A percentile compares a stretch with the other conserved stretches of the same genome.
phyloP scores from a whole-genome alignment of 2,888 invertebrate genomes.

The Ormyrus labotus region DNA sequence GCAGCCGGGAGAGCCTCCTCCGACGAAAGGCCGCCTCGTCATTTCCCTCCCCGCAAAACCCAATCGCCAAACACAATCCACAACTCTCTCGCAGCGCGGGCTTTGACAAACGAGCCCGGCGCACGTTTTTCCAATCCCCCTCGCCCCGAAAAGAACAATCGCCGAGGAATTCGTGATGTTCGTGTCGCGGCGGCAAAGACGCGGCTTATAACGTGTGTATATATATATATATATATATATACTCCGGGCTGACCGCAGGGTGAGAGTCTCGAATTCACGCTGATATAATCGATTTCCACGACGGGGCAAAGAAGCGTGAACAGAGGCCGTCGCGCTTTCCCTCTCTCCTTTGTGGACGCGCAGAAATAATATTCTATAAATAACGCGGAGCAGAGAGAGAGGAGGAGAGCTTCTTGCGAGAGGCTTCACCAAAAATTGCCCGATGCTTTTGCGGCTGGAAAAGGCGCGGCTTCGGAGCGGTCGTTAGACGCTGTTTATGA shows the following conservation, averaged over 20 bases:
- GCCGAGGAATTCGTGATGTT: neutral
- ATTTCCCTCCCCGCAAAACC: slow-evolving; percentile 10
- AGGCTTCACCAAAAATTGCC: neutral
- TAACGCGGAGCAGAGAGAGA: slow-evolving; percentile 11
- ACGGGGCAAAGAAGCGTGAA: slow-evolving; percentile 3
- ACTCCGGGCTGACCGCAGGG: too few species aligned
- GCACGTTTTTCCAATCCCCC: slow-evolving; percentile 1
- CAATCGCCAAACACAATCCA: neutral
- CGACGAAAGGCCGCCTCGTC: slow-evolving; percentile 2
- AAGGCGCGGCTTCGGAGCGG: too few species aligned
- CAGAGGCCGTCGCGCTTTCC: too few species aligned
- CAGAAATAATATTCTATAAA: slow-evolving; percentile 45
- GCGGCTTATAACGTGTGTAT: too few species aligned
- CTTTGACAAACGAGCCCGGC: slow-evolving; percentile 25
- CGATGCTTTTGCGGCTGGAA: neutral
- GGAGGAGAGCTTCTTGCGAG: slow-evolving; percentile 27
- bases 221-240: too few species aligned
- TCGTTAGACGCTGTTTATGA: neutral
- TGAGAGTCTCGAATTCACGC: too few species aligned
- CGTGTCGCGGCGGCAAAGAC: neutral
- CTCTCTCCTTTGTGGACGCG: neutral
- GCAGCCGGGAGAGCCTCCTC: too few species aligned
- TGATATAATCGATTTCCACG: slow-evolving; percentile 35
- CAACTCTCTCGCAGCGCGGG: too few species aligned
- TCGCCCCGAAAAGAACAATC: neutral